phyloP scores from a whole-genome alignment of 2,888 invertebrate species.

The Steinernema scapterisci region DNA sequence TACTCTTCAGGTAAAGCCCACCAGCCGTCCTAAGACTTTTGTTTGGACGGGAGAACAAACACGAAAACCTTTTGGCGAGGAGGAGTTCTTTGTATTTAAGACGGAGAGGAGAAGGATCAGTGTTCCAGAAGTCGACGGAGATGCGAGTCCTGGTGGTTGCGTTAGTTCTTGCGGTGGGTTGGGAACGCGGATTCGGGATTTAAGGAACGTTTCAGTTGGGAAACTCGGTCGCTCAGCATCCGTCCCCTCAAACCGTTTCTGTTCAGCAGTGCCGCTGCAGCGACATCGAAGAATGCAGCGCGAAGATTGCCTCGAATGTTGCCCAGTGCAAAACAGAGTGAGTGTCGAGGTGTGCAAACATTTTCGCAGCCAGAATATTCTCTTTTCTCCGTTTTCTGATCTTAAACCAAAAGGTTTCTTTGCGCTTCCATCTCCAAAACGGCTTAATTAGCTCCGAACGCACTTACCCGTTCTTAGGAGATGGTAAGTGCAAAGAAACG shows the following conservation, averaged over 20 bases:
- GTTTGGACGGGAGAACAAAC: background rate
- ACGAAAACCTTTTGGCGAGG: background rate
- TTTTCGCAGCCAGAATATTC: background rate
- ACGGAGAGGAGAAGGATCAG: background rate
- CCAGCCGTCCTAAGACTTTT: background rate
- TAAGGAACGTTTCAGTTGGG: background rate
- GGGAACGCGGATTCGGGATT: background rate
- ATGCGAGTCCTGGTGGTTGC: background rate
- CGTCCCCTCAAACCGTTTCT: constrained; percentile 34
- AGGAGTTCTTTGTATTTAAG: background rate
- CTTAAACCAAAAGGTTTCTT: no score
- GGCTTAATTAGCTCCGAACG: no score
- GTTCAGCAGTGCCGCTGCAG: constrained; percentile 59
- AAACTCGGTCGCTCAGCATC: background rate
- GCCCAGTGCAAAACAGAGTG: constrained; percentile 34
- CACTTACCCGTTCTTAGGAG: no score
- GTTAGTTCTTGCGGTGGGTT: background rate
- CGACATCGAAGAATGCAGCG: constrained; percentile 57
- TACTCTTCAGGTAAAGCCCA: background rate
- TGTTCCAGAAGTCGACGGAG: background rate
- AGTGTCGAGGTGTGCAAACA: background rate
- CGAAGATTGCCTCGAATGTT: background rate
- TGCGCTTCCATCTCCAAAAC: no score
- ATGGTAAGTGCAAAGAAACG: no score
- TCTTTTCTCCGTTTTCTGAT: background rate